These are phyloP conservation scores for Pharmacophagus antenor DNA, from an alignment of 2,888 invertebrate species.

Conservation along the genomic window DNA sequence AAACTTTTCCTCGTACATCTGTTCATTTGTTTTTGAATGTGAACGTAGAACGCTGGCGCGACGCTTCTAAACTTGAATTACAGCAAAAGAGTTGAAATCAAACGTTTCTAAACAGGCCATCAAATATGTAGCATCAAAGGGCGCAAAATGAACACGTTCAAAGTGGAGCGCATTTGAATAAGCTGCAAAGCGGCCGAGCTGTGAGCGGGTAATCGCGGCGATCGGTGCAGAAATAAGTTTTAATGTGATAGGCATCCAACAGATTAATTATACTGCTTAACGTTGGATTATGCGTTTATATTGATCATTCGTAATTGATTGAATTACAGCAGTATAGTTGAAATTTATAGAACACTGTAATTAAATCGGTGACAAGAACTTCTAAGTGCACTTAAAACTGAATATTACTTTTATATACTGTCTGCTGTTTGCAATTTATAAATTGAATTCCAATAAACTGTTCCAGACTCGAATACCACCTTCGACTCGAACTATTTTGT, in stretches of 20 bases:
- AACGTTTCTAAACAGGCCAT: constrained; percentile 62
- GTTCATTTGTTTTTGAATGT: constrained; percentile 65
- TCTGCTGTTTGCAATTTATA: background rate
- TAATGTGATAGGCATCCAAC: constrained; percentile 52
- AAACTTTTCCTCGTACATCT: constrained; percentile 62
- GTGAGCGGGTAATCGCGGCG: constrained; percentile 61
- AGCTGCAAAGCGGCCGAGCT: constrained; percentile 49
- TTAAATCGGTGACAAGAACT: background rate
- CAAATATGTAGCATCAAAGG: constrained; percentile 56
- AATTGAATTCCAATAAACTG: constrained; percentile 3
- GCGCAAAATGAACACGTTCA: constrained; percentile 69
- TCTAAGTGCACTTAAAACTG: background rate
- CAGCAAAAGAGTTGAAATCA: constrained; percentile 67
- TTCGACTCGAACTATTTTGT: constrained; percentile 60
- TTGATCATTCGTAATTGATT: background rate
- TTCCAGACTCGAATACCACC: constrained; percentile 4
- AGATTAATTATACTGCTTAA: constrained; percentile 22
- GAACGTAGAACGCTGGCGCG: constrained; percentile 52
- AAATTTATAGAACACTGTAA: background rate
- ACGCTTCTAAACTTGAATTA: constrained; percentile 51
- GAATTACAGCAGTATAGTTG: background rate
- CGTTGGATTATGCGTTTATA: constrained; percentile 22
- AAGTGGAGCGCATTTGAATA: constrained; percentile 63
- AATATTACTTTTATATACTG: background rate
- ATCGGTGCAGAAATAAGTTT: constrained; percentile 64